Base-by-base conservation (phyloP, 2,797 vertebrate species). In the Melopsittacus undulatus region DNA sequence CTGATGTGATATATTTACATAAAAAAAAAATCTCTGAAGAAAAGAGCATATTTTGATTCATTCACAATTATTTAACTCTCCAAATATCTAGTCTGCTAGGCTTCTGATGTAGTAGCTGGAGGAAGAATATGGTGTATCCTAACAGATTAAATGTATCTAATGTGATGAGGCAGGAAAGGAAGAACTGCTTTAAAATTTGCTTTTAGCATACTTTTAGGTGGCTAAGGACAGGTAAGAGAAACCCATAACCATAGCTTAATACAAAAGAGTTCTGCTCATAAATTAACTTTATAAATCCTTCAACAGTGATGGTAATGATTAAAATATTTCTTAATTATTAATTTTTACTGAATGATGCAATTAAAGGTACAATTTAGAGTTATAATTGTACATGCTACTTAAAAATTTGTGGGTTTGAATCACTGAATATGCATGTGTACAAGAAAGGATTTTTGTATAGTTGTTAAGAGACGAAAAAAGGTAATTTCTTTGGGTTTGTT, bases 351-450 rank as follows among this genome's bases (percentile, higher is more conserved):
- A 75, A 59, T 26, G 2, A 64, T 42, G 14, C 82, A 29, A 72
- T 9, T 75, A 75, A 90, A 51, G 10, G 9, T 32, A 66, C 3
- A 46, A 3, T 46, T 81, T 56, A 62, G 7, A 32, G 43, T 36
- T 46, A 15, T n/a, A 52, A 78, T 63, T 42, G 4, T 40, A 51
- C 32, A 5, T 40, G 26, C 4, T 46, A 32, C 20, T 77, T 56
- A 69, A 52, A 0, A 26, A 56, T 24, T 29, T 1, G 1, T 70
- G n/a, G 2, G 0, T 79, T 89, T 66, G 40, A 81, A 66, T 75
- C 9, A 21, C 17, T 57, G 49, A 90, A 68, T 46, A 22, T 17
- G 17, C 5, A 5, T 6, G 7, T 34, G 27, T 49, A 20, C 10
- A 26, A 40, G 11, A 77, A 34, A 26, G 7, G 2, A 1, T 10